Percentiles rank a stretch among this genome's conserved stretches.
Conservation (phyloP, 2,113 vertebrate species). For the Cavia aperea region DNA sequence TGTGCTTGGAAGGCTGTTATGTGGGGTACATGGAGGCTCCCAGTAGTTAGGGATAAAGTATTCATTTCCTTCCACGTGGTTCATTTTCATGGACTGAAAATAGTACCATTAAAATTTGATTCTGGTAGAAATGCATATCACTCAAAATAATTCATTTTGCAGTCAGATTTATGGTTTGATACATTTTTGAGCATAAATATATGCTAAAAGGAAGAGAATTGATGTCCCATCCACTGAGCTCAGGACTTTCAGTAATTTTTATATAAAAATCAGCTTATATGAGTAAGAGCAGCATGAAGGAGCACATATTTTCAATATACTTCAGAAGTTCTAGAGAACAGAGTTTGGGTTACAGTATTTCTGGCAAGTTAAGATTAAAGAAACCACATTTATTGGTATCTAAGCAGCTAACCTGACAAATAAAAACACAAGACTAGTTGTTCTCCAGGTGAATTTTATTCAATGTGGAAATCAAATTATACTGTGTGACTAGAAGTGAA, state of each 20-base stretch:
- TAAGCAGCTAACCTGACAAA: neutral
- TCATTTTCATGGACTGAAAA: neutral
- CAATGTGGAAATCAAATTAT: constrained; percentile 23
- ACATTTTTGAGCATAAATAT: neutral
- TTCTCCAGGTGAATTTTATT: neutral
- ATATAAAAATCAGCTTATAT: neutral
- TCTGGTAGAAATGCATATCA: neutral
- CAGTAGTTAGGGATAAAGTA: neutral
- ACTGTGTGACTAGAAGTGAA: neutral
- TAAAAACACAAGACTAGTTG: neutral
- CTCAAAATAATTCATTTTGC: neutral
- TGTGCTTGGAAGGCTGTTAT: neutral
- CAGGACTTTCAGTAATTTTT: neutral
- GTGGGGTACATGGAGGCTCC: neutral
- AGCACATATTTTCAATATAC: neutral
- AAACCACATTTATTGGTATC: neutral
- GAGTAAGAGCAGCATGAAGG: neutral
- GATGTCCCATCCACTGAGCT: neutral
- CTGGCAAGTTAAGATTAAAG: neutral
- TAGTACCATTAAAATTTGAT: constrained; percentile 8
- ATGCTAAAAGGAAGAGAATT: neutral
- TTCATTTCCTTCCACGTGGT: neutral
- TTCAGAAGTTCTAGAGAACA: neutral
- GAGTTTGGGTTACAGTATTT: neutral
- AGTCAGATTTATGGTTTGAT: neutral